These are phyloP conservation scores for Pseudeuparius sepicola DNA, from an alignment of 2,888 invertebrate genomes.

Conservation along the genomic window DNA sequence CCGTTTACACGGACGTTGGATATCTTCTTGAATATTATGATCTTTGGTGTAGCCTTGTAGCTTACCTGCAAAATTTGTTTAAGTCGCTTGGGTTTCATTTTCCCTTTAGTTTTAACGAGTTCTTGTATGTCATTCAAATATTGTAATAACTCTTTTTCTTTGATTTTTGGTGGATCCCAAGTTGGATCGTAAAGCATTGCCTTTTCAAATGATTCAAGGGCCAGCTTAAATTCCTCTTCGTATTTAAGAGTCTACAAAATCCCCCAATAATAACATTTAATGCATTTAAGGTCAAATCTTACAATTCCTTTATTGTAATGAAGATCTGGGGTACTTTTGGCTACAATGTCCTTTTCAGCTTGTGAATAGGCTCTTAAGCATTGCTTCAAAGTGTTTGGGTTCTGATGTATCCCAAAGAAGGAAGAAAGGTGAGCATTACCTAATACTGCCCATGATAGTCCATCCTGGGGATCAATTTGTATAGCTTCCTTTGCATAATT, in stretches of 20 bases:
- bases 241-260: constrained; percentile 61
- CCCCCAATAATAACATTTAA: no score
- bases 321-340: constrained; percentile 65
- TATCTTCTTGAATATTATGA: no score
- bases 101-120: constrained; percentile 56
- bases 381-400: constrained; percentile 57
- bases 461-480: constrained; percentile 64
- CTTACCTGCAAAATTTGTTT: constrained; percentile 55
- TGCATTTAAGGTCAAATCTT: no score
- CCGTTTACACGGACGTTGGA: no score
- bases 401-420: constrained; percentile 66
- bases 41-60: no score
- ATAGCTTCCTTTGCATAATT: constrained; percentile 76
- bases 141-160: constrained; percentile 50
- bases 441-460: constrained; percentile 72
- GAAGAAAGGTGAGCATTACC: constrained; percentile 78
- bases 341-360: constrained; percentile 63
- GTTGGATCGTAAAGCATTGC: constrained; percentile 63
- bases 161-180: constrained; percentile 58
- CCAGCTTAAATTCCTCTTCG: constrained; percentile 63
- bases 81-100: constrained; percentile 62
- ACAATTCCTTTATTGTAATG: constrained; percentile 79
- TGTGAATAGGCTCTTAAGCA: constrained; percentile 73
- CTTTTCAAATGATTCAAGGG: constrained; percentile 57
- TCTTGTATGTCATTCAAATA: constrained; percentile 57